Percentiles rank a stretch among this genome's conserved stretches.
phyloP scores from a whole-genome alignment of 2,888 invertebrate genomes.

The Synergus laeviventris region DNA sequence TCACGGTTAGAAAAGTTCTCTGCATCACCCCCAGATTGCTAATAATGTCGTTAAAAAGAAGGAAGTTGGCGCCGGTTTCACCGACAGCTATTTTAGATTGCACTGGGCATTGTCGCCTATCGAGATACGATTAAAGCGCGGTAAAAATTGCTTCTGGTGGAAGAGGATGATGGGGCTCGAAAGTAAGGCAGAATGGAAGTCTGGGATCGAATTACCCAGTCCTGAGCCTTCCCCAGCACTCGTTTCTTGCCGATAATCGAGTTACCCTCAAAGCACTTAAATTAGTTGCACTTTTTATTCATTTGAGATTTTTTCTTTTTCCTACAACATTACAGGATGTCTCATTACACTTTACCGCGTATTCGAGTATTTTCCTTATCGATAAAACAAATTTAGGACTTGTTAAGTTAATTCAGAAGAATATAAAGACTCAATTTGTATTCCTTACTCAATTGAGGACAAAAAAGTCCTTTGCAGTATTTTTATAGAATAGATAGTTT shows the following conservation, averaged over 20 bases:
- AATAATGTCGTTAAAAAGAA: constrained; percentile 43
- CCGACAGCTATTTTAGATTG: constrained; percentile 60
- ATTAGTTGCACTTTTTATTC: constrained; percentile 26
- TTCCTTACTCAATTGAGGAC: background rate
- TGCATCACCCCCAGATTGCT: background rate
- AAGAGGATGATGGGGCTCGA: background rate
- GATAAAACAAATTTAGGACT: background rate
- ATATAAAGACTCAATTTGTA: background rate
- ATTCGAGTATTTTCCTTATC: constrained; percentile 28
- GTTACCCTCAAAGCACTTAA: constrained; percentile 31
- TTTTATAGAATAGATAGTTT: background rate
- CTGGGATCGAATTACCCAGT: constrained; percentile 32
- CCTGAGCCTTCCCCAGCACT: constrained; percentile 10
- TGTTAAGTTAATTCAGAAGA: background rate
- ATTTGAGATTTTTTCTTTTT: background rate
- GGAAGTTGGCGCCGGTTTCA: constrained; percentile 24
- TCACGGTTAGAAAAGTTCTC: constrained; percentile 49
- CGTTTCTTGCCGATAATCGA: constrained; percentile 15
- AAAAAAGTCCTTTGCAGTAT: background rate
- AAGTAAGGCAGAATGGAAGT: constrained; percentile 12
- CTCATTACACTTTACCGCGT: constrained; percentile 50
- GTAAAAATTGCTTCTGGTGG: constrained; percentile 51
- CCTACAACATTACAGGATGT: constrained; percentile 51
- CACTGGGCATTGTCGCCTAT: constrained; percentile 54
- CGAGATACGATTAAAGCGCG: constrained; percentile 62